A percentile compares a stretch with the other conserved stretches of the same genome.
phyloP scores from a whole-genome alignment of 2,113 vertebrate species.

The Daphoenositta chrysoptera region DNA sequence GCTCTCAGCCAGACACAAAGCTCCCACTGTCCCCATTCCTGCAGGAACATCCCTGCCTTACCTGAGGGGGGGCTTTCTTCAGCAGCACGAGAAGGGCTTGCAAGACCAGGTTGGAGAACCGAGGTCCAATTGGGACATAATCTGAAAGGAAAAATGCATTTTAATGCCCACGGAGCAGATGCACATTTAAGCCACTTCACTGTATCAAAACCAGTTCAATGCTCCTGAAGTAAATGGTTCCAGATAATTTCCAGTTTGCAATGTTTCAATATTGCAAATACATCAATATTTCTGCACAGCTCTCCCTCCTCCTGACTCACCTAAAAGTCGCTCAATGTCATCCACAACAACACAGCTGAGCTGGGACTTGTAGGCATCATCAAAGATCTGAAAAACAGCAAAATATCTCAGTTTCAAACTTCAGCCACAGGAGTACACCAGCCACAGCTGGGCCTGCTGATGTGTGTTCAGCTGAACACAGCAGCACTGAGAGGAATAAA shows the following conservation, averaged over 20 bases:
- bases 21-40: background rate
- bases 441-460: background rate
- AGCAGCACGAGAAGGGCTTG: slow-evolving; percentile 93
- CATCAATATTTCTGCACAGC: background rate
- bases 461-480: background rate
- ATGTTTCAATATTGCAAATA: rapidly evolving
- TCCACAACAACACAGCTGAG: slow-evolving; percentile 97
- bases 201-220: background rate
- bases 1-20: background rate
- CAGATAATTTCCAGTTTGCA: background rate
- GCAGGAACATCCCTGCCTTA: slow-evolving; percentile 51
- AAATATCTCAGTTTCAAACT: background rate
- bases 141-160: slow-evolving; percentile 74
- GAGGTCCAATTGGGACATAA: slow-evolving; percentile 94
- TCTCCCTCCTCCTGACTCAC: slow-evolving; percentile 66
- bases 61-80: slow-evolving; percentile 93
- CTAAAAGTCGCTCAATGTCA: slow-evolving; percentile 91
- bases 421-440: background rate
- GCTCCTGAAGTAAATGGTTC: background rate
- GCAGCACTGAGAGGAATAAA: background rate
- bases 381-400: slow-evolving; percentile 84
- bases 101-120: slow-evolving; percentile 94
- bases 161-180: background rate
- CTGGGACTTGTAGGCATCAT: slow-evolving; percentile 97
- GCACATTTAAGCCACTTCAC: background rate